Evolutionary conservation across 1,140 invertebrate species (phyloP), one percentile per base, ranked within the genome.

Genomic region (Conopomorpha cramerella): DNA sequence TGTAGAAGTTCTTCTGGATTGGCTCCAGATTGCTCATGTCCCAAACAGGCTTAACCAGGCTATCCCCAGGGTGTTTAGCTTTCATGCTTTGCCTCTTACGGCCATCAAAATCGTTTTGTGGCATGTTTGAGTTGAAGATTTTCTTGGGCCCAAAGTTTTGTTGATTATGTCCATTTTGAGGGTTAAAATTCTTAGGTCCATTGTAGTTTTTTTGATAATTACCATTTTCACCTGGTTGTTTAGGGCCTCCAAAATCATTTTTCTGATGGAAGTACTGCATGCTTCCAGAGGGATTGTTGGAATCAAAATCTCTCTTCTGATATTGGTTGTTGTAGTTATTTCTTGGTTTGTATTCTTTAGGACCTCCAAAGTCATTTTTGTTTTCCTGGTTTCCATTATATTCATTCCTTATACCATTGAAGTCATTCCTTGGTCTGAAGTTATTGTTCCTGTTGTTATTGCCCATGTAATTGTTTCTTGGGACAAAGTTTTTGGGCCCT

Each of bases 1-100:
- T 81, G 65, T 98, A 98, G 56, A 98, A 93, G 74, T 96, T 89
- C 77, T 98, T 98, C 39, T 88, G 82, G 63, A 98, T 96, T 19
- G 88, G 86, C 44, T 87, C 84, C 15, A 98, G 70, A 36, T 86
- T 83, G 39, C 78, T 49, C 38, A 88, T 56, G 46, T 95, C 91
- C 93, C 94, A 98, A 39, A 82, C 83, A 4, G 92, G 92, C 59
- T 92, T 93, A 2, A 89, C 82, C 27, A 96, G 67, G 33, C 82
- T 82, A 35, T 89, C 87, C 32, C 93, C 93, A 14, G 91, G 86
- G 54, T 84, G 84, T 53, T 87, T 87, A 14, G 79, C 81, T 55
- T 84, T 84, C 46, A 82, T 77, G 36, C 82, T 83, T 44, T 84
- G 82, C 45, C 84, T 49, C 55, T 84, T 84, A 29, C 81, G 77